These are phyloP conservation scores for Marmota monax DNA, from an alignment of 2,113 vertebrate species.

Conservation along the genomic window DNA sequence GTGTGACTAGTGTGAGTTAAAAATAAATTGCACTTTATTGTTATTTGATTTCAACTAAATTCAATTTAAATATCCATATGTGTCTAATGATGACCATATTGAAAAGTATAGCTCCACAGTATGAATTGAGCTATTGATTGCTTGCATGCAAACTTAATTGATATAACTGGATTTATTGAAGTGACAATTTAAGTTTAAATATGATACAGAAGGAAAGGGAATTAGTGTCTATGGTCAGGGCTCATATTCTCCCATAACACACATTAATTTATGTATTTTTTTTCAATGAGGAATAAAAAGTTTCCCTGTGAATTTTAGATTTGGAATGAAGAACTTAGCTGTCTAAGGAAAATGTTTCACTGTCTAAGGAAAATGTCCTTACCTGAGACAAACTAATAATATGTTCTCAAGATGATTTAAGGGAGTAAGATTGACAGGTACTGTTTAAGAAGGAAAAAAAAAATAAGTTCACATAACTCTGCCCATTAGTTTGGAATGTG, in stretches of 20 bases:
- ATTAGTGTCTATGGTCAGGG: background rate
- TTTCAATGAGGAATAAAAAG: background rate
- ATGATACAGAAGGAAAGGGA: background rate
- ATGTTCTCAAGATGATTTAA: slow-evolving; percentile 33
- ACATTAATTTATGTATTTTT: background rate
- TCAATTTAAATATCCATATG: background rate
- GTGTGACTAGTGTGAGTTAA: background rate
- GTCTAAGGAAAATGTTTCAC: background rate
- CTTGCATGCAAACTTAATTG: background rate
- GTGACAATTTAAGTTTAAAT: background rate
- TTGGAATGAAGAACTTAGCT: slow-evolving; percentile 16
- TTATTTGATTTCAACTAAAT: background rate
- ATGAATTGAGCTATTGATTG: slow-evolving; percentile 3
- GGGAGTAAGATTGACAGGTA: background rate
- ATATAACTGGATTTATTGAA: background rate
- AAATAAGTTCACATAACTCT: background rate
- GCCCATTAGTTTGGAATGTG: background rate
- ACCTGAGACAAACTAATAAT: slow-evolving; percentile 30
- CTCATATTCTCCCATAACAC: background rate
- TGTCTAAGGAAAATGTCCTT: background rate
- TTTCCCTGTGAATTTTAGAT: slow-evolving; percentile 27
- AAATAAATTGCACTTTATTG: background rate
- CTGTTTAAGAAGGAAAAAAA: background rate
- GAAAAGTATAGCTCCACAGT: background rate
- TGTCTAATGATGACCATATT: background rate